phyloP scores from a whole-genome alignment of 23 tunicate species.

The Phallusia fumigata region DNA sequence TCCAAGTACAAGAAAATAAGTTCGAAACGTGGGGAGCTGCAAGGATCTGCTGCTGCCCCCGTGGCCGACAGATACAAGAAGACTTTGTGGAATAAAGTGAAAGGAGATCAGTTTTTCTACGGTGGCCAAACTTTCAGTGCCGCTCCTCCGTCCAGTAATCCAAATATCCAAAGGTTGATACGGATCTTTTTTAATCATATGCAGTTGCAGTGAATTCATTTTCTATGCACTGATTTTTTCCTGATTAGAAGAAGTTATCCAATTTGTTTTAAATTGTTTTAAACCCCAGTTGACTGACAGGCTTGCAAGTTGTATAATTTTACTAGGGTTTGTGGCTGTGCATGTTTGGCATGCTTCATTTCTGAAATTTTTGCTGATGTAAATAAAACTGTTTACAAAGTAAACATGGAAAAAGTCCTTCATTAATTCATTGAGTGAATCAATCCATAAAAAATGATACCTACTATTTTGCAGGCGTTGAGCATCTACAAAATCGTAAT shows the following conservation, averaged over 20 bases:
- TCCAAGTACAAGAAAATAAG: constrained; percentile 74
- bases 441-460: no score
- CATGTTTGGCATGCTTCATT: no score
- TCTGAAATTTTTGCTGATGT: no score
- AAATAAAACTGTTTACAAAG: no score
- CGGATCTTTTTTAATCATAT: constrained; percentile 25
- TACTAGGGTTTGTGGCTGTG: no score
- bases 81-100: constrained; percentile 60
- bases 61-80: constrained; percentile 67
- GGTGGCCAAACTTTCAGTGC: constrained; percentile 89
- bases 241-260: no score
- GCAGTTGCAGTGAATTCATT: neutral
- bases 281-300: no score
- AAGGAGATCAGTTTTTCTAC: constrained; percentile 91
- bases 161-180: constrained; percentile 33
- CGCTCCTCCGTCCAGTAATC: constrained; percentile 42
- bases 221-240: neutral
- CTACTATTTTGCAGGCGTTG: no score
- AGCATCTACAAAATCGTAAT: no score
- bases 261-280: neutral
- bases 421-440: no score
- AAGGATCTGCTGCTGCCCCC: constrained; percentile 60
- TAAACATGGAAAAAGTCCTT: no score
- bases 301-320: no score
- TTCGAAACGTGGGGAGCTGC: constrained; percentile 72